These are phyloP conservation scores for Conger conger DNA, from an alignment of 2,113 vertebrate genomes.

Conservation along the genomic window DNA sequence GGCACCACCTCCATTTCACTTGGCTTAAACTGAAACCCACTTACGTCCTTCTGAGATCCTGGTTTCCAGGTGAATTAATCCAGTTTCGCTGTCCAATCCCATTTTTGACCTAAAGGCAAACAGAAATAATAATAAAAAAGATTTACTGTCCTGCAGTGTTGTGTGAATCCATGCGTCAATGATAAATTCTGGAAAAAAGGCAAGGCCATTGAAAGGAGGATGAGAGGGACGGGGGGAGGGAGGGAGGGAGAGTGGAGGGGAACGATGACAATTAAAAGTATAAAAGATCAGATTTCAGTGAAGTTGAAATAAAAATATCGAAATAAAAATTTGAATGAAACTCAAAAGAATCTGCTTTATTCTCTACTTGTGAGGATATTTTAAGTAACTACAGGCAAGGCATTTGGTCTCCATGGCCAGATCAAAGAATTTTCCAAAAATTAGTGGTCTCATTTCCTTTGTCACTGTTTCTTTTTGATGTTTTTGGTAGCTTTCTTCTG, in stretches of 20 bases:
- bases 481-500: constrained; percentile 7
- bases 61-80: constrained; percentile 91
- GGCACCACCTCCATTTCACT: not conserved
- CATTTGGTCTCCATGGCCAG: not conserved
- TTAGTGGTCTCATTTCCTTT: not conserved
- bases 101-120: constrained; percentile 83
- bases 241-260: too few relatives aligned
- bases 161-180: not conserved
- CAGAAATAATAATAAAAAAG: not conserved
- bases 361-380: not conserved
- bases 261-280: too few relatives aligned
- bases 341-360: not conserved
- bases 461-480: not conserved
- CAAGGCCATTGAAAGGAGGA: not conserved
- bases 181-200: not conserved
- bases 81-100: constrained; percentile 86
- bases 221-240: too few relatives aligned
- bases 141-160: not conserved
- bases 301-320: not conserved
- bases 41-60: constrained; percentile 89
- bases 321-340: not conserved
- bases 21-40: constrained; percentile 61
- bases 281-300: not conserved
- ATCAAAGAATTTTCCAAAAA: not conserved
- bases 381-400: not conserved